Percentiles rank a stretch among this genome's conserved stretches.
Evolutionary conservation across 2,113 vertebrate genomes (phyloP).

Genomic region (Oxyura jamaicensis): DNA sequence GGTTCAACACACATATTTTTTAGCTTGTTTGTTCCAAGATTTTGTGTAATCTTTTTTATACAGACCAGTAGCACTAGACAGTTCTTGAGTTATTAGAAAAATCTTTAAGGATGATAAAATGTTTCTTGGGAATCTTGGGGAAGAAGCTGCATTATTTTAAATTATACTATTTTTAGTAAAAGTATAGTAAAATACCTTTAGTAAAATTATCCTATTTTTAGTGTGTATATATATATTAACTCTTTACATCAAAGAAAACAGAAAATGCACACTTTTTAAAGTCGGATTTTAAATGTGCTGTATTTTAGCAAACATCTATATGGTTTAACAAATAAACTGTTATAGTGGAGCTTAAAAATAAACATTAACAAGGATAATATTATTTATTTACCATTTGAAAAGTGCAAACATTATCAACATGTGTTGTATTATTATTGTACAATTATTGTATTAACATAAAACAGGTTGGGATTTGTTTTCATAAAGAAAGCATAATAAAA

Average conservation of each 20-base stretch:
- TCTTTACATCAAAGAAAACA: not conserved
- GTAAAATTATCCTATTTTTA: too few species aligned
- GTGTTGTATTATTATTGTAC: not conserved
- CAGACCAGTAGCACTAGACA: slow-evolving; percentile 14
- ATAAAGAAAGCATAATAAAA: not conserved
- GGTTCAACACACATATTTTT: slow-evolving; percentile 47
- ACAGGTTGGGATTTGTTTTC: not conserved
- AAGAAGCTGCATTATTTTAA: not conserved
- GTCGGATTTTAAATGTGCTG: not conserved
- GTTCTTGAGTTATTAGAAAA: slow-evolving; percentile 26
- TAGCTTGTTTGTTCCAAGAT: slow-evolving; percentile 54
- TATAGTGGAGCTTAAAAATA: not conserved
- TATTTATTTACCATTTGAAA: not conserved
- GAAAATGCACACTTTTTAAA: not conserved
- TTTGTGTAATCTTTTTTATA: slow-evolving; percentile 22
- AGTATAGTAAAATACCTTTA: too few species aligned
- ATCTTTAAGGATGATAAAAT: slow-evolving; percentile 36
- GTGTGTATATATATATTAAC: not conserved
- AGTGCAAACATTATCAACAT: not conserved
- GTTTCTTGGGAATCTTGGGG: not conserved
- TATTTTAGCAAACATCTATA: rapidly evolving
- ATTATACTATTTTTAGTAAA: too few species aligned
- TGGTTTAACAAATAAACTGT: not conserved
- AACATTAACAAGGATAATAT: not conserved
- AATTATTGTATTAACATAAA: not conserved